Conservation (phyloP, 2,888 invertebrate species). For the Operophtera brumata region DNA sequence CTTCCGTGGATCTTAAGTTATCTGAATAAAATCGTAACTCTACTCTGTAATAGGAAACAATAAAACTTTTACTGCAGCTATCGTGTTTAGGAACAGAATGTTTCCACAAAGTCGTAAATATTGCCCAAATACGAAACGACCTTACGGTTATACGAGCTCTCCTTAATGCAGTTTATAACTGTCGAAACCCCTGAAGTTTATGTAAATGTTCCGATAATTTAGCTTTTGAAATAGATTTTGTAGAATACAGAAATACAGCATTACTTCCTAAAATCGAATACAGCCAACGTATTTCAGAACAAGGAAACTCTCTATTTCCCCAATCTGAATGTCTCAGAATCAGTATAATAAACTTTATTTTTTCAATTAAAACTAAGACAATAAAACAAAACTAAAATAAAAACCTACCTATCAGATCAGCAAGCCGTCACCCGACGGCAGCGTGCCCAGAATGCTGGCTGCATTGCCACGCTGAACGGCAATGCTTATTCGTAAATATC, state of each 20-base stretch:
- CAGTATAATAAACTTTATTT: too few relatives aligned
- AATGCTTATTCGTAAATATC: too few relatives aligned
- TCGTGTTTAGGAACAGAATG: slow-evolving; percentile 44
- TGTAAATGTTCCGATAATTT: slow-evolving; percentile 23
- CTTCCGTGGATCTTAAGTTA: slow-evolving; percentile 39
- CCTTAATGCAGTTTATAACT: slow-evolving; percentile 30
- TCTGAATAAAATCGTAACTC: slow-evolving; percentile 54
- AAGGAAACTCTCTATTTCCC: neutral
- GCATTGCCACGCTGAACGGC: too few relatives aligned
- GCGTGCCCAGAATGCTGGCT: too few relatives aligned
- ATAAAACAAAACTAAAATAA: too few relatives aligned
- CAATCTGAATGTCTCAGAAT: too few relatives aligned
- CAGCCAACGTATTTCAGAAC: neutral
- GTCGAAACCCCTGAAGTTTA: slow-evolving; percentile 24
- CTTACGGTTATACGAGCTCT: slow-evolving; percentile 29
- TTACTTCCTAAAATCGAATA: neutral
- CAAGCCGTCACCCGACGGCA: too few relatives aligned
- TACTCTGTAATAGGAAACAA: slow-evolving; percentile 54
- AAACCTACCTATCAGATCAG: too few relatives aligned
- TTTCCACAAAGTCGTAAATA: slow-evolving; percentile 60
- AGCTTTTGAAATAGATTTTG: slow-evolving; percentile 1
- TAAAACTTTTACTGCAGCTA: slow-evolving; percentile 57
- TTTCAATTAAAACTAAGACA: too few relatives aligned
- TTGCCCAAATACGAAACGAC: slow-evolving; percentile 49
- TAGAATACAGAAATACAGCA: neutral